These are phyloP conservation scores for Thaumatotibia leucotreta DNA, from an alignment of 1,140 invertebrate species.

Conservation along the genomic window DNA sequence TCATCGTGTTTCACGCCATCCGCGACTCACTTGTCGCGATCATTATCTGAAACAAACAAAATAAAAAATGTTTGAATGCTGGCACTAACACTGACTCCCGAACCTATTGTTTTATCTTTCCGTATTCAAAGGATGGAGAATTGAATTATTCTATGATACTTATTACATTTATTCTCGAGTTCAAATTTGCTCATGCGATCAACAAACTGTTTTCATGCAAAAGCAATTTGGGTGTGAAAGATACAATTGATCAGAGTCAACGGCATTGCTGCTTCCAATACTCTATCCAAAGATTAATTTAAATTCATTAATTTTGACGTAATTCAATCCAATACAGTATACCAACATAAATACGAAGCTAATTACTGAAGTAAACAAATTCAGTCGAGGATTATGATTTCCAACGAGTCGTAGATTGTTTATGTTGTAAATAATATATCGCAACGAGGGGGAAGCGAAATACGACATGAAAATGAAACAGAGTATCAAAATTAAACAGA, in stretches of 20 bases:
- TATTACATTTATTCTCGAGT: background rate
- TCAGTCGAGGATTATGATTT: background rate
- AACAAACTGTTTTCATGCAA: background rate
- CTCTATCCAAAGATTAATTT: background rate
- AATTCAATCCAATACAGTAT: background rate
- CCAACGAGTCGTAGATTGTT: background rate
- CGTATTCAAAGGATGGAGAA: background rate
- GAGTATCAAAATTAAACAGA: slow-evolving; percentile 13
- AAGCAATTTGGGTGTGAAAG: background rate
- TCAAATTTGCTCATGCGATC: background rate
- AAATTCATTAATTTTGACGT: background rate
- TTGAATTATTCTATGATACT: background rate
- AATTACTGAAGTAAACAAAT: background rate
- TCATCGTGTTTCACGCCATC: slow-evolving; percentile 68
- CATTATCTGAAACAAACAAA: slow-evolving; percentile 72
- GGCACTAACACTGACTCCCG: background rate
- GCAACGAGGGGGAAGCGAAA: background rate
- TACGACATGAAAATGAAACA: slow-evolving; percentile 1
- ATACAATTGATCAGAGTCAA: background rate
- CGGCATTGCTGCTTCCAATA: background rate
- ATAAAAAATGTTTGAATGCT: slow-evolving; percentile 25
- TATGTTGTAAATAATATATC: slow-evolving; percentile 3
- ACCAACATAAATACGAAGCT: background rate
- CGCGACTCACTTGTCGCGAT: slow-evolving; percentile 34
- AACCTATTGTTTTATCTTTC: slow-evolving; percentile 6